Percentiles rank a stretch among this genome's conserved stretches.
phyloP scores from a whole-genome alignment of 1,140 invertebrate genomes.

The Drosophila rufa region DNA sequence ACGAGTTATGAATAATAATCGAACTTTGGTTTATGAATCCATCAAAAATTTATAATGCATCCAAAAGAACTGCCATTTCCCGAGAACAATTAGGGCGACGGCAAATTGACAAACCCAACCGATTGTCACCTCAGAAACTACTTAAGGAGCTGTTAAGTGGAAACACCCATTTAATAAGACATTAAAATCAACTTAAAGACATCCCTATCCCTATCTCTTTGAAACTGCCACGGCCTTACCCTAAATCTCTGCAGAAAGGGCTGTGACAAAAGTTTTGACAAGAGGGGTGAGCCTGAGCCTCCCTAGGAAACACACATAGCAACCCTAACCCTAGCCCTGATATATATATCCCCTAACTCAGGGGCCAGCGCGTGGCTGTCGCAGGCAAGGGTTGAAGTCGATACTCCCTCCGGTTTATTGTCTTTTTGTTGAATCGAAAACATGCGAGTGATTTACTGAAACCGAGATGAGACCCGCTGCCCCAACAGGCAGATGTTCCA shows the following conservation, averaged over 20 bases:
- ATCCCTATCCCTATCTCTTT: background rate
- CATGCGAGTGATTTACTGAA: slow-evolving; percentile 67
- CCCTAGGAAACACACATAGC: slow-evolving; percentile 9
- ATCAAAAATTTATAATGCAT: slow-evolving; percentile 38
- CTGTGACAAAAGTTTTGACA: slow-evolving; percentile 77
- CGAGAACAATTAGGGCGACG: slow-evolving; percentile 17
- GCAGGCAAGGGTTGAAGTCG: slow-evolving; percentile 71
- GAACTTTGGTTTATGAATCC: slow-evolving; percentile 27
- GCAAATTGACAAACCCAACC: slow-evolving; percentile 11
- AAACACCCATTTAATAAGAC: slow-evolving; percentile 76
- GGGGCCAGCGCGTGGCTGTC: slow-evolving; percentile 68
- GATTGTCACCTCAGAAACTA: slow-evolving; percentile 69
- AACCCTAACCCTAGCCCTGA: slow-evolving; percentile 19
- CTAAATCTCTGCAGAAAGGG: slow-evolving; percentile 49
- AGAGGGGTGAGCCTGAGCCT: slow-evolving; percentile 5
- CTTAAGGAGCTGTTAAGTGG: slow-evolving; percentile 76
- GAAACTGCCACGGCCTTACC: background rate
- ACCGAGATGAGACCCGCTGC: slow-evolving; percentile 63
- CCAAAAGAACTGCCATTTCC: background rate
- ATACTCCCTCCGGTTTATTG: slow-evolving; percentile 51
- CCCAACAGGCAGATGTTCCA: slow-evolving; percentile 71
- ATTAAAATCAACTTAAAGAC: slow-evolving; percentile 75
- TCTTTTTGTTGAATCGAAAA: slow-evolving; percentile 50
- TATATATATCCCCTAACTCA: slow-evolving; percentile 25
- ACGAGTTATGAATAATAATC: slow-evolving; percentile 82